phyloP scores from a whole-genome alignment of 2,888 invertebrate genomes.

The Tachina grossa region DNA sequence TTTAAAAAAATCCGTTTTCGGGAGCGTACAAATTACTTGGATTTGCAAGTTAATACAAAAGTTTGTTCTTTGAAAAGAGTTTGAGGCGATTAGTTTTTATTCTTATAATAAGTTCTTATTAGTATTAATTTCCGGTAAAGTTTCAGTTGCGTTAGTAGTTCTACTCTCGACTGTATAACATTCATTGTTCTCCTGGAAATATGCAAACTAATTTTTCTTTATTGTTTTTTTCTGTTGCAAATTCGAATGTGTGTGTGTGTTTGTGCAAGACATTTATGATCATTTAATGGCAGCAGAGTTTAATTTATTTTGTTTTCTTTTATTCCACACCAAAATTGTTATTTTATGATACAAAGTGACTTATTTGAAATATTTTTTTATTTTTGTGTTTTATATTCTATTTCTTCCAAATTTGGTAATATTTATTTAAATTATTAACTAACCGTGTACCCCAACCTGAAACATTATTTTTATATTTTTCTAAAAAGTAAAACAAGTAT shows the following conservation, averaged over 20 bases:
- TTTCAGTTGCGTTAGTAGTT: background rate
- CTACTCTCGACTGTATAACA: background rate
- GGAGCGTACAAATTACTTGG: too few species aligned
- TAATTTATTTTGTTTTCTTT: background rate
- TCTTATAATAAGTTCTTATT: too few species aligned
- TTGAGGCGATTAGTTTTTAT: too few species aligned
- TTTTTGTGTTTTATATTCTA: background rate
- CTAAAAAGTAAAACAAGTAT: background rate
- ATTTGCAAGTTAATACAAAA: too few species aligned
- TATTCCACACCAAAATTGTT: background rate
- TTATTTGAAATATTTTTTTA: slow-evolving; percentile 11
- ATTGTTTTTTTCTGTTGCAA: background rate
- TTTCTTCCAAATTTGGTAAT: background rate
- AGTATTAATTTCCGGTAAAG: too few species aligned
- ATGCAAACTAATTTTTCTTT: slow-evolving; percentile 2
- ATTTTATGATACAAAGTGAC: slow-evolving; percentile 33
- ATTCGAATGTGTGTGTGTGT: slow-evolving; percentile 1
- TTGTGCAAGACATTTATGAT: slow-evolving; percentile 1
- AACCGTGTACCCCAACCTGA: background rate
- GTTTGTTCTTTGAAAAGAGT: too few species aligned
- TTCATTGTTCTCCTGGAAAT: background rate
- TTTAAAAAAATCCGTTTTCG: too few species aligned
- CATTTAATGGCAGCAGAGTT: slow-evolving; percentile 45
- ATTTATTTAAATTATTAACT: slow-evolving; percentile 6
- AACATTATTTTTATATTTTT: background rate